Conservation (phyloP, 1,140 invertebrate genomes). For the Phocides pigmalion region DNA sequence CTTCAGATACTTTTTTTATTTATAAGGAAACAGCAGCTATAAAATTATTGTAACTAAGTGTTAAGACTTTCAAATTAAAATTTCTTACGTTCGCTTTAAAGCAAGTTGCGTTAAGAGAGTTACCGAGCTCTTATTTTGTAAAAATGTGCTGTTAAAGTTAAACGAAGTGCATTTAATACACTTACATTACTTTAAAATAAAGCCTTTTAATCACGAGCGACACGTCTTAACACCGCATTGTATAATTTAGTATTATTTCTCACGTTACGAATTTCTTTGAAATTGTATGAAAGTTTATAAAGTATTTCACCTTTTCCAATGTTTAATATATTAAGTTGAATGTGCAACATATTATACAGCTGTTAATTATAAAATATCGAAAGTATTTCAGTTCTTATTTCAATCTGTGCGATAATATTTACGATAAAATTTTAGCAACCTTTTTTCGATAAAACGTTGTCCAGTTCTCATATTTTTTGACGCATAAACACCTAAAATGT, state of each 20-base stretch:
- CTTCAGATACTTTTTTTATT: slow-evolving; percentile 1
- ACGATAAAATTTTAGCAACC: not conserved
- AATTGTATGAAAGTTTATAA: not conserved
- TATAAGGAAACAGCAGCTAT: slow-evolving; percentile 13
- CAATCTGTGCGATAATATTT: no score
- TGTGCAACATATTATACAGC: no score
- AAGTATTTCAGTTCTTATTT: no score
- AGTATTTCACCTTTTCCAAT: no score
- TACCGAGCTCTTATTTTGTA: slow-evolving; percentile 25
- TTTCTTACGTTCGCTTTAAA: slow-evolving; percentile 29
- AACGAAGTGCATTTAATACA: slow-evolving; percentile 27
- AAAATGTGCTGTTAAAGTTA: slow-evolving; percentile 25
- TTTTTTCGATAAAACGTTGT: not conserved
- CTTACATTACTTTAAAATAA: slow-evolving; percentile 27
- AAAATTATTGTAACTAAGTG: slow-evolving; percentile 24
- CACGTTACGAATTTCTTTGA: slow-evolving; percentile 1
- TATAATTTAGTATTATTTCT: slow-evolving; percentile 14
- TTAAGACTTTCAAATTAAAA: slow-evolving; percentile 27
- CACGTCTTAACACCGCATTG: slow-evolving; percentile 17
- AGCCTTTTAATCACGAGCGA: slow-evolving; percentile 25
- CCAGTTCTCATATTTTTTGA: not conserved
- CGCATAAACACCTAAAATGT: not conserved
- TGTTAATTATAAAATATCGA: no score
- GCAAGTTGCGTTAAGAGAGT: slow-evolving; percentile 26
- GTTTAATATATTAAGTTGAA: no score